These are phyloP conservation scores for Spheniscus mendiculus DNA, from an alignment of 2,113 vertebrate genomes.

Conservation along the genomic window DNA sequence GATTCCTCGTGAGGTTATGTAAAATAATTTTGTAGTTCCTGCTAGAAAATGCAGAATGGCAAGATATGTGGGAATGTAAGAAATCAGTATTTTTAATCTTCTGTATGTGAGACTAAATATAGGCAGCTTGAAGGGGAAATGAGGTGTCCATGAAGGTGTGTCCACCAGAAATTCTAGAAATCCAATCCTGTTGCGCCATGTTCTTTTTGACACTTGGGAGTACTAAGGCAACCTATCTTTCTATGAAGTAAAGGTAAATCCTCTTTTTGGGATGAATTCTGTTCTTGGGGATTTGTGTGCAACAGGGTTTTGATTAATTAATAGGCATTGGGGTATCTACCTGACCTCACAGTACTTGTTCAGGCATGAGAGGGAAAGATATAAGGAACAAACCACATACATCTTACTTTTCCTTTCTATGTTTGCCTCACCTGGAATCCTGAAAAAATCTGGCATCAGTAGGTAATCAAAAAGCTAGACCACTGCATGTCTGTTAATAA, in stretches of 20 bases:
- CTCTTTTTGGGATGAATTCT: neutral
- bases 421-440: neutral
- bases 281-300: neutral
- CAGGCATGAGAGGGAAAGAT: neutral
- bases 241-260: neutral
- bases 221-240: neutral
- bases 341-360: neutral
- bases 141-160: neutral
- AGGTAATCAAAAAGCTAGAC: neutral
- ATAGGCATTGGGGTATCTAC: neutral
- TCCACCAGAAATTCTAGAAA: neutral
- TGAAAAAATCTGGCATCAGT: neutral
- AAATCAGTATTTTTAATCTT: neutral
- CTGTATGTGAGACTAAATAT: neutral
- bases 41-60: neutral
- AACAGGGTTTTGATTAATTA: neutral
- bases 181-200: neutral
- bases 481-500: neutral
- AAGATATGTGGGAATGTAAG: neutral
- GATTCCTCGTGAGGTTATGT: neutral
- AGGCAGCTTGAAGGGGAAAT: neutral
- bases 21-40: neutral
- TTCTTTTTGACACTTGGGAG: neutral
- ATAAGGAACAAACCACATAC: neutral
- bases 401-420: neutral